Evolutionary conservation across 1,140 invertebrate genomes (phyloP).

Genomic region (Sycophaga agraensis): DNA sequence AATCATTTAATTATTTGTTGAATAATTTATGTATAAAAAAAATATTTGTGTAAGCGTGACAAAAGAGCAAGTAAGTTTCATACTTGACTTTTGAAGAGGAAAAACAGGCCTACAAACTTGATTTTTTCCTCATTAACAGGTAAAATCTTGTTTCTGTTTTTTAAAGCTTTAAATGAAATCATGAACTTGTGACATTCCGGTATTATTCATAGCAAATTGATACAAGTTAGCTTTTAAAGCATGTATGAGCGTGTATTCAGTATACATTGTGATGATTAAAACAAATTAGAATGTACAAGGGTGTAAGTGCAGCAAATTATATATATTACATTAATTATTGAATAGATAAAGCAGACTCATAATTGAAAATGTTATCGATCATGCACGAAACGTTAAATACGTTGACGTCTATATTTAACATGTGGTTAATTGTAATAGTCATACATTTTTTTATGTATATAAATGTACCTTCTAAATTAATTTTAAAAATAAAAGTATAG

Average conservation of each 20-base stretch:
- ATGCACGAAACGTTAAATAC: constrained; percentile 37
- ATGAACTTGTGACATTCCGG: constrained; percentile 46
- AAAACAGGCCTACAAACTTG: constrained; percentile 25
- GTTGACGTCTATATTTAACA: constrained; percentile 29
- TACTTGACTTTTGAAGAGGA: constrained; percentile 5
- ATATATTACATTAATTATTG: constrained; percentile 17
- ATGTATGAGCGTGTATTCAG: constrained; percentile 32
- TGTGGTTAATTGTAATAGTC: constrained; percentile 44
- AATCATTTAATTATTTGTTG: constrained; percentile 10
- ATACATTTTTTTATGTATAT: constrained; percentile 55
- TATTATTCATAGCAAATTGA: constrained; percentile 41
- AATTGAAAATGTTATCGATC: constrained; percentile 36
- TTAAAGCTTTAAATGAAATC: constrained; percentile 26
- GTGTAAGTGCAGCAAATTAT: constrained; percentile 22
- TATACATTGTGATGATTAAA: constrained; percentile 24
- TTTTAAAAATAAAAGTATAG: constrained; percentile 53
- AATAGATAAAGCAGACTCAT: constrained; percentile 19
- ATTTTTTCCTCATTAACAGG: constrained; percentile 10
- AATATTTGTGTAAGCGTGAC: background rate
- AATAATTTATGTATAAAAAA: constrained; percentile 1
- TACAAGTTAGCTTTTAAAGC: constrained; percentile 40
- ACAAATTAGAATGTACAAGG: constrained; percentile 2
- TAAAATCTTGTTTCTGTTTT: constrained; percentile 16
- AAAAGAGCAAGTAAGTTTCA: constrained; percentile 4
- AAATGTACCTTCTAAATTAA: constrained; percentile 53